phyloP scores from a whole-genome alignment of 2,113 vertebrate genomes.

The Petaurus breviceps region DNA sequence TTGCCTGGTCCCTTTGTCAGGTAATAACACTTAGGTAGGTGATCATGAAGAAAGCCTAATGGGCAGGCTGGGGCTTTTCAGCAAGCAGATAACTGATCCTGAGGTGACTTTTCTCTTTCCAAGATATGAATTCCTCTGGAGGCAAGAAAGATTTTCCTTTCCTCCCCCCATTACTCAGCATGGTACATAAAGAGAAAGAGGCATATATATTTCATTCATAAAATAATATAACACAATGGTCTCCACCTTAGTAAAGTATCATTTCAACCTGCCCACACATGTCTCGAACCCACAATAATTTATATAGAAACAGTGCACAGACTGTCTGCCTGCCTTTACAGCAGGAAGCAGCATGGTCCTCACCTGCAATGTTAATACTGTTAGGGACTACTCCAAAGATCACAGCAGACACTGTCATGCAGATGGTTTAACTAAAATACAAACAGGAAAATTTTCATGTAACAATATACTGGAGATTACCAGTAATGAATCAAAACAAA shows the following conservation, averaged over 20 bases:
- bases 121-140: background rate
- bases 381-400: constrained; percentile 45
- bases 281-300: background rate
- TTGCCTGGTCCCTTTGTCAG: constrained; percentile 31
- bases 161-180: background rate
- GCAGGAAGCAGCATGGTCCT: constrained; percentile 25
- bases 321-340: background rate
- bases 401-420: constrained; percentile 45
- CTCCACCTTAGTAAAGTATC: background rate
- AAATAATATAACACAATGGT: background rate
- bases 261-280: background rate
- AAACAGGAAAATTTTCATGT: constrained; percentile 45
- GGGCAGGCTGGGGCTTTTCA: background rate
- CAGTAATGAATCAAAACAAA: constrained; percentile 51
- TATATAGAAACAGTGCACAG: background rate
- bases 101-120: background rate
- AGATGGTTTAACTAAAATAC: constrained; percentile 47
- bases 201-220: background rate
- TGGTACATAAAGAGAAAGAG: background rate
- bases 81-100: background rate
- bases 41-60: constrained; percentile 33
- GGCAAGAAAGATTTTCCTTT: constrained; percentile 1
- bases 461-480: constrained; percentile 48
- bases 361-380: constrained; percentile 23
- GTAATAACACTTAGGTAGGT: background rate